Percentiles rank a stretch among this genome's conserved stretches.
phyloP scores from a whole-genome alignment of 1,140 invertebrate genomes.

The Bombus vancouverensis region DNA sequence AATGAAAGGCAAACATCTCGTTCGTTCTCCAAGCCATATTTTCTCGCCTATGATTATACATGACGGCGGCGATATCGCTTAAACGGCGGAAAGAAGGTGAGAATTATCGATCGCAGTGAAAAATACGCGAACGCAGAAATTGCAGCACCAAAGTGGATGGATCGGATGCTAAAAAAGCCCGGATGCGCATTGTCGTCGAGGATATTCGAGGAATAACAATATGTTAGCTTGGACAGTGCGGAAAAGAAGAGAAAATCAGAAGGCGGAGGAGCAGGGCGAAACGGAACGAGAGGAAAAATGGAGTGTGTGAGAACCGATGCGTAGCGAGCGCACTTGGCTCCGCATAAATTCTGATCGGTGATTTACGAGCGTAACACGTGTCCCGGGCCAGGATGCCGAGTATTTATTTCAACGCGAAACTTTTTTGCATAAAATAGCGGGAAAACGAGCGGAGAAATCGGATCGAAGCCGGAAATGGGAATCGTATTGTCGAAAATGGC shows the following conservation, averaged over 20 bases:
- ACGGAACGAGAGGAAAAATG: background rate
- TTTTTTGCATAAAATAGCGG: background rate
- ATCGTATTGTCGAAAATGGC: background rate
- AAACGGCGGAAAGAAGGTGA: background rate
- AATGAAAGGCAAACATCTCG: background rate
- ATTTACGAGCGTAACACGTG: slow-evolving; percentile 13
- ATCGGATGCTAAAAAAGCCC: slow-evolving; percentile 13
- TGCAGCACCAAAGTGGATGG: background rate
- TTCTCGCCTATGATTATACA: background rate
- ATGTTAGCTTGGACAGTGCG: background rate
- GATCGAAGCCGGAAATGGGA: background rate
- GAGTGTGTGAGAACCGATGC: background rate
- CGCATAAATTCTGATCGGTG: slow-evolving; percentile 1
- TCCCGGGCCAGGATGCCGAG: background rate
- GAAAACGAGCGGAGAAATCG: background rate
- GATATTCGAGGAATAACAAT: slow-evolving; percentile 21
- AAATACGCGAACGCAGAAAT: background rate
- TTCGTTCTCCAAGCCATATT: background rate
- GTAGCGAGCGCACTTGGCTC: background rate
- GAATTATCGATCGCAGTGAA: background rate
- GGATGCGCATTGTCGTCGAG: slow-evolving; percentile 18
- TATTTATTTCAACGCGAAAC: slow-evolving; percentile 5
- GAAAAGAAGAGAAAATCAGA: background rate
- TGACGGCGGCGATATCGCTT: background rate
- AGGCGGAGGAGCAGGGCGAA: background rate